A percentile compares a stretch with the other conserved stretches of the same genome.
phyloP scores from a whole-genome alignment of 1,140 invertebrate genomes.

The Subanguina moxae region DNA sequence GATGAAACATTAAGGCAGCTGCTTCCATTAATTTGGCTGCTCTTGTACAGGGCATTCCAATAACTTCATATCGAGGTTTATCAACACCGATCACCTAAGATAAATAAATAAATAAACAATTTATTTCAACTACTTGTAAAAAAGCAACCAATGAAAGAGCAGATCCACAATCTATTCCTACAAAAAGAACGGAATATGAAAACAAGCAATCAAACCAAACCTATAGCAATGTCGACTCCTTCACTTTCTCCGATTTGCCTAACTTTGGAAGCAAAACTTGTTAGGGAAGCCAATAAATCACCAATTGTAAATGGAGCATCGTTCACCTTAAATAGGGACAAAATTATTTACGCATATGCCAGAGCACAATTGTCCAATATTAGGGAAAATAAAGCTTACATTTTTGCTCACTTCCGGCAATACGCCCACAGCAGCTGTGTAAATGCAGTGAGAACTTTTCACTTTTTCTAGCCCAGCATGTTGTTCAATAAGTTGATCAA shows the following conservation, averaged over 20 bases:
- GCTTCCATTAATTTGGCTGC: conserved; percentile 44
- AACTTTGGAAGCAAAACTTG: conserved; percentile 49
- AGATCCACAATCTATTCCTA: conserved; percentile 53
- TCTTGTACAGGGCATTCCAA: conserved; percentile 42
- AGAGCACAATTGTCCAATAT: not conserved
- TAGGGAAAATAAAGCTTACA: conserved; percentile 17
- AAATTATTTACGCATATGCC: not conserved
- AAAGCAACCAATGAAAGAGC: conserved; percentile 20
- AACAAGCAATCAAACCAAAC: conserved; percentile 7
- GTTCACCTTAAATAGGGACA: conserved; percentile 33
- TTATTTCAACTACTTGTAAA: too few species aligned
- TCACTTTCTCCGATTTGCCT: conserved; percentile 44
- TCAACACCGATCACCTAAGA: conserved; percentile 55
- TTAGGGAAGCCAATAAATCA: conserved; percentile 49
- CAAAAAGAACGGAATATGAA: conserved; percentile 5
- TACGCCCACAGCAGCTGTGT: conserved; percentile 53
- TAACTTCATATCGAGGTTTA: conserved; percentile 51
- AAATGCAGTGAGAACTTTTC: conserved; percentile 46
- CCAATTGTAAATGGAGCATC: conserved; percentile 56
- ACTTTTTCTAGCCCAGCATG: conserved; percentile 54
- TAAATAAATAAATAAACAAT: too few species aligned
- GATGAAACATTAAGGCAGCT: conserved; percentile 26
- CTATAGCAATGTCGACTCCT: conserved; percentile 41
- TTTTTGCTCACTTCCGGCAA: conserved; percentile 54
- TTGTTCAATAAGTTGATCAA: conserved; percentile 35